Conservation (phyloP, 2,113 vertebrate genomes). For the Pteruthius melanotis region DNA sequence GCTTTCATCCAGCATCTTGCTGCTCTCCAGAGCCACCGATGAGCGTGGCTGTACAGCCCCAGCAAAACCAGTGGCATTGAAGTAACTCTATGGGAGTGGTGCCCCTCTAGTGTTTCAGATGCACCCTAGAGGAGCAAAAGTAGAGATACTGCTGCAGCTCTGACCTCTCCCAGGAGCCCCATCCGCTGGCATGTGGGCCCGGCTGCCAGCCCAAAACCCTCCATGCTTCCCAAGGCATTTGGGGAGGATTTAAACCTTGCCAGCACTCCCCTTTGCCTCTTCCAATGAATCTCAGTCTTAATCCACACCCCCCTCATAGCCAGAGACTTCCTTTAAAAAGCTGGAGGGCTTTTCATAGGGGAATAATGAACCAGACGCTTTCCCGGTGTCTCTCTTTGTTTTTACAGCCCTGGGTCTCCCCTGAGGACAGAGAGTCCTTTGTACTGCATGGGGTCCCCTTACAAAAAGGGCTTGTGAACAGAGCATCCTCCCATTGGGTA, state of each 20-base stretch:
- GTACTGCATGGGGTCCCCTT: conserved; percentile 9
- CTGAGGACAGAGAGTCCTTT: conserved; percentile 54
- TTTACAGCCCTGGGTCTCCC: conserved; percentile 42
- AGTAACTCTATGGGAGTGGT: neutral
- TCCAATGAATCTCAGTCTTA: conserved; percentile 24
- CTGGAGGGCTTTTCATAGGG: conserved; percentile 51
- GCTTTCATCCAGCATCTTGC: neutral
- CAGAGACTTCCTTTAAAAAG: conserved; percentile 31
- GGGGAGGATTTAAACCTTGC: conserved; percentile 1
- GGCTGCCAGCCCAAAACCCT: neutral
- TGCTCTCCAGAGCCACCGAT: neutral
- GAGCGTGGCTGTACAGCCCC: neutral
- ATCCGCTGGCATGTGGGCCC: neutral
- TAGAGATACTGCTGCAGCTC: neutral
- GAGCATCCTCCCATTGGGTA: conserved; percentile 43
- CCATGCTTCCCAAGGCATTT: neutral
- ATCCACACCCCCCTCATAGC: neutral
- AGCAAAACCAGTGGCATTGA: neutral
- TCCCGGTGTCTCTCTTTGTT: conserved; percentile 60
- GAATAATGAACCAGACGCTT: conserved; percentile 56
- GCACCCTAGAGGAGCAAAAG: neutral
- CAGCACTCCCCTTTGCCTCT: conserved; percentile 23
- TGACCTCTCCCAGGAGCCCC: neutral
- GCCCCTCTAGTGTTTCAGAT: neutral
- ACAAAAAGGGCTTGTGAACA: conserved; percentile 54